Base-by-base conservation (phyloP, 1,140 invertebrate species). In the Paracyclopina nana region DNA sequence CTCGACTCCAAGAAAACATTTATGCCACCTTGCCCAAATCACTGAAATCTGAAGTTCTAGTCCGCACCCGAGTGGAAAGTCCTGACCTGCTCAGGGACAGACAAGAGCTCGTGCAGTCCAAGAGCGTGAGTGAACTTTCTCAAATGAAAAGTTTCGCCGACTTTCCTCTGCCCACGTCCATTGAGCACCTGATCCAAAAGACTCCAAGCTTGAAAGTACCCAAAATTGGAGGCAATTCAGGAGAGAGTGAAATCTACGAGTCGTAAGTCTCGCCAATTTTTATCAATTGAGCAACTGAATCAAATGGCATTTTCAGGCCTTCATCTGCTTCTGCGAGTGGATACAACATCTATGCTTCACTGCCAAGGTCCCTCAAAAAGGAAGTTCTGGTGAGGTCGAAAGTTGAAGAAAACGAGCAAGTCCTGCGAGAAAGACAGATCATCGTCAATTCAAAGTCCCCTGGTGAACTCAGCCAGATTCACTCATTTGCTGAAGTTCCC, bases 401-500 rank as follows among this genome's bases (percentile, higher is more conserved):
- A 22, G 12, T 28, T 12, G 45, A 48, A 48, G 25, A 22, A 4
- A 28, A 48, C 14, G 20, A 3, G n/a, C 2, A 48, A n/a, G 28
- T 16, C 12, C 20, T 48, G 9, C 27, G 16, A 31, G 25, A 48
- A 14, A 52, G 41, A 27, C 18, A 26, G 26, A 40, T 18, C 12
- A 18, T 52, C n/a, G 40, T 44, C 18, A 27, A 52, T 18, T 24
- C 50, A 22, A 52, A 43, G 28, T 45, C 20, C 27, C 50, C 50
- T 3, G 50, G 38, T 18, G 38, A 52, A 40, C 40, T 52, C 3
- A 12, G 30, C 2, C 40, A 46, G 25, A 52, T 52, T 14, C 31
- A 46, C 43, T 52, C 50, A 2, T 46, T 52, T 25, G 18, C 38
- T 14, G 50, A 52, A 25, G 27, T 52, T 27, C 50, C 50, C 16